Conservation (phyloP, 1,140 invertebrate species). For the Halyomorpha halys region DNA sequence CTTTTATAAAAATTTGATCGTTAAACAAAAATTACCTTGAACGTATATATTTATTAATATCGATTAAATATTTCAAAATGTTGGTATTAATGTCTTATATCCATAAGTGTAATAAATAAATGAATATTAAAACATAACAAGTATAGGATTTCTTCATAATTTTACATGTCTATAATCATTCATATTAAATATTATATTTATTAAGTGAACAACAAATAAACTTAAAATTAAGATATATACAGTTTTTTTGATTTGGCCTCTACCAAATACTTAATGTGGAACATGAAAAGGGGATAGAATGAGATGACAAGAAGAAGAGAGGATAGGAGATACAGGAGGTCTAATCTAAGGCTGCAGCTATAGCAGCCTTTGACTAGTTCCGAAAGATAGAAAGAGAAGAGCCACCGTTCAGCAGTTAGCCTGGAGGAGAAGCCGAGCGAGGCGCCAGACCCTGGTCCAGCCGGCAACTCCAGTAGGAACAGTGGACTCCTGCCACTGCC, state of each 20-base stretch:
- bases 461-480: conserved; percentile 28
- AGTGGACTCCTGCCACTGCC: conserved; percentile 31
- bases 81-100: background rate
- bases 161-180: background rate
- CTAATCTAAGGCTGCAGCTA: conserved; percentile 13
- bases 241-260: conserved; percentile 1
- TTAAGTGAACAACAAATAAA: background rate
- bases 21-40: background rate
- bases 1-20: too few relatives aligned
- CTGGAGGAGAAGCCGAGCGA: conserved; percentile 30
- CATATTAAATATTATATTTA: background rate
- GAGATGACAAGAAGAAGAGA: background rate
- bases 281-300: background rate
- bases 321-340: background rate
- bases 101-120: background rate
- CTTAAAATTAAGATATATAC: conserved; percentile 2
- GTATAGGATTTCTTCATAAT: background rate
- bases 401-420: conserved; percentile 29
- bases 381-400: background rate
- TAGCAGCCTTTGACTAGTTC: conserved; percentile 6
- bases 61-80: background rate
- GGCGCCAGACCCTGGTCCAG: conserved; percentile 32
- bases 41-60: background rate
- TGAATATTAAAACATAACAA: background rate
- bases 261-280: background rate